These are phyloP conservation scores for Clistopyga incitator DNA, from an alignment of 2,888 invertebrate genomes.

Conservation along the genomic window DNA sequence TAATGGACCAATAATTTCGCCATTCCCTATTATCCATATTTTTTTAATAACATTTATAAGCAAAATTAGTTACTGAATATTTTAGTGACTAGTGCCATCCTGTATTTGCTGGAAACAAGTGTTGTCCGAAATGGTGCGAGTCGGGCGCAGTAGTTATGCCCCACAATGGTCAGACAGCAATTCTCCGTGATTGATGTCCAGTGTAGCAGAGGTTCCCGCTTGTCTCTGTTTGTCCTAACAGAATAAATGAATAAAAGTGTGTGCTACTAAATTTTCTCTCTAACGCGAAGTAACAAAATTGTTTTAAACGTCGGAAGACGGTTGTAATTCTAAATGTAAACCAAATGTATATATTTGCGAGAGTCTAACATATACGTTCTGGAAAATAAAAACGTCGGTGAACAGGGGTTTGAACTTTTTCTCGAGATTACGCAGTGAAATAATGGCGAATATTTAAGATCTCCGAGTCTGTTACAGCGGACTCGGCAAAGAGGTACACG, in stretches of 20 bases:
- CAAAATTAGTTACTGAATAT: not conserved
- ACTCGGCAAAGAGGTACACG: not conserved
- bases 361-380: not conserved
- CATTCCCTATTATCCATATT: too few species aligned
- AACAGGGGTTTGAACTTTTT: conserved; percentile 11
- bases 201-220: not conserved
- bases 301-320: not conserved
- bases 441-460: conserved; percentile 36
- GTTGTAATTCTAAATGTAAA: not conserved
- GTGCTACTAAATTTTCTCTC: not conserved
- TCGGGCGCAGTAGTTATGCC: not conserved
- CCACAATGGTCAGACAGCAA: not conserved
- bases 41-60: not conserved
- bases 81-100: not conserved
- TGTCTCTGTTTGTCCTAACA: not conserved
- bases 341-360: not conserved
- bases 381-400: not conserved
- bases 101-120: not conserved
- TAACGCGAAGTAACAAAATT: not conserved
- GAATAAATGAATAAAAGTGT: not conserved
- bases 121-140: not conserved
- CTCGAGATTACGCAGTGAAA: conserved; percentile 7
- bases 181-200: not conserved
- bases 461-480: not conserved
- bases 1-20: not conserved